phyloP scores from a whole-genome alignment of 2,797 vertebrate species.

The Paedocypris micromegethes region DNA sequence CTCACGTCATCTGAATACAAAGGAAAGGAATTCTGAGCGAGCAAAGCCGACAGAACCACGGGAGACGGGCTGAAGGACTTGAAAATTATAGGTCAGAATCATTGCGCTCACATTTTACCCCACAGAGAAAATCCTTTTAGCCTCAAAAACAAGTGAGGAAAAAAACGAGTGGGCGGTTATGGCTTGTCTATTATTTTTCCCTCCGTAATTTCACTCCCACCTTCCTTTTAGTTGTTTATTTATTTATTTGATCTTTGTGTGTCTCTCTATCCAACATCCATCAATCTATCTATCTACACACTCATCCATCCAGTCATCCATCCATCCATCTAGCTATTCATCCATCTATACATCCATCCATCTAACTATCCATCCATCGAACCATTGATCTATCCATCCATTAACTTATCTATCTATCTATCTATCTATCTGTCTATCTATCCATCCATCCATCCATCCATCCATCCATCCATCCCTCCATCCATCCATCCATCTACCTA shows the following conservation, averaged over 20 bases:
- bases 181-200: not conserved
- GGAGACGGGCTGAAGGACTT: not conserved
- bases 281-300: too few relatives aligned
- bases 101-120: conserved; percentile 11
- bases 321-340: too few relatives aligned
- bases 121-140: conserved; percentile 12
- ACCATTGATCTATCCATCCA: too few relatives aligned
- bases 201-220: not conserved
- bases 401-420: too few relatives aligned
- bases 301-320: too few relatives aligned
- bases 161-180: conserved; percentile 3
- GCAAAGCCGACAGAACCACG: not conserved
- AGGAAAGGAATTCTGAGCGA: not conserved
- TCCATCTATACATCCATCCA: too few relatives aligned
- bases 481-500: too few relatives aligned
- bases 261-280: conserved; percentile 1
- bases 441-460: too few relatives aligned
- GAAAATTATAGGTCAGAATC: conserved; percentile 22
- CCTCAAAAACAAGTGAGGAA: not conserved
- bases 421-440: too few relatives aligned
- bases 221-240: not conserved
- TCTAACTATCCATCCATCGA: too few relatives aligned
- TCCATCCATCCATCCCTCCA: too few relatives aligned
- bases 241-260: not conserved
- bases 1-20: conserved; percentile 1